Percentiles rank a stretch among this genome's conserved stretches.
phyloP scores from a whole-genome alignment of 2,113 vertebrate genomes.

The Eurypyga helias region DNA sequence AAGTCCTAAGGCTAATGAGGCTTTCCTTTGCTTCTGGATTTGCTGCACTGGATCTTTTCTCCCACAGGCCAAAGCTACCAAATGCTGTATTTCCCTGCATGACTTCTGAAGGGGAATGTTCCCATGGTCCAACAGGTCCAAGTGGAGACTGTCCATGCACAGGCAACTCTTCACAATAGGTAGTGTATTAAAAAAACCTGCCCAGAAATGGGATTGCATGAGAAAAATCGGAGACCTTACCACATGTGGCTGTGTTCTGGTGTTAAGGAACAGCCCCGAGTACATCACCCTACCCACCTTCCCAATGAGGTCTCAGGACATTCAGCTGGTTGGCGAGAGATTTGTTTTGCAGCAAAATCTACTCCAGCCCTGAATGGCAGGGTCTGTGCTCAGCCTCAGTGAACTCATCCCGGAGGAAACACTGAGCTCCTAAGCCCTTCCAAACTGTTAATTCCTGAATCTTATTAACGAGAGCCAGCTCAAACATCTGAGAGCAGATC shows the following conservation, averaged over 20 bases:
- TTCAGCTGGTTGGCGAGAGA: not conserved
- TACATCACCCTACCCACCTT: not conserved
- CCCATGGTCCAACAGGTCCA: not conserved
- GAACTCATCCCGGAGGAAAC: not conserved
- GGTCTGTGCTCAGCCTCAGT: not conserved
- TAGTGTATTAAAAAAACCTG: not conserved
- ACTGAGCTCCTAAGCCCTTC: constrained; percentile 10
- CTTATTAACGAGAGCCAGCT: constrained; percentile 32
- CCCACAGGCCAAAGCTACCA: not conserved
- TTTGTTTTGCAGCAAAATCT: not conserved
- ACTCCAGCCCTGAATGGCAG: not conserved
- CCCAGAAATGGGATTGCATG: not conserved
- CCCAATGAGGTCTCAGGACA: not conserved
- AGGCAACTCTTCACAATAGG: not conserved
- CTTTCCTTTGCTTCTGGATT: not conserved
- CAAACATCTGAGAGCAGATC: not conserved
- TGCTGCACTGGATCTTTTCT: not conserved
- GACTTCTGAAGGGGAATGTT: not conserved
- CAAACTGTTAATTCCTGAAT: constrained; percentile 42
- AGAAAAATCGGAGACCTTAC: not conserved
- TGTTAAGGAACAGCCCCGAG: not conserved
- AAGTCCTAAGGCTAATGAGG: not conserved
- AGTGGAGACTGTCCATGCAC: not conserved
- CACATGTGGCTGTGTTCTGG: not conserved
- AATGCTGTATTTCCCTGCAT: not conserved